Conservation (phyloP, 2,888 invertebrate species). For the Papilio demoleus region DNA sequence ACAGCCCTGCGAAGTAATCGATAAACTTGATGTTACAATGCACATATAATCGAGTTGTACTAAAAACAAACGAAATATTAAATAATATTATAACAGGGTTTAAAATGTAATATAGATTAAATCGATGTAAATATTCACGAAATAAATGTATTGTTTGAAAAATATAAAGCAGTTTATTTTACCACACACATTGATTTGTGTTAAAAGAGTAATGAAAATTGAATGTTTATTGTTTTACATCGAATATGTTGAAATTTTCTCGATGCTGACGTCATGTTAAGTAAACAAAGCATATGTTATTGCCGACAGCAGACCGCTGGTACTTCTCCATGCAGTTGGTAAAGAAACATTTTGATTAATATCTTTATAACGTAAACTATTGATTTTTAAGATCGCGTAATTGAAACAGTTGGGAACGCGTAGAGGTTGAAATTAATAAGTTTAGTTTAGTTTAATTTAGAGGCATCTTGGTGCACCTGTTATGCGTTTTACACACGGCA, state of each 20-base stretch:
- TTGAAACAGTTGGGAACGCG: slow-evolving; percentile 33
- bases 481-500: slow-evolving; percentile 18
- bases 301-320: slow-evolving; percentile 38
- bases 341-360: slow-evolving; percentile 47
- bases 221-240: slow-evolving; percentile 41
- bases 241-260: slow-evolving; percentile 41
- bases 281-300: slow-evolving; percentile 43
- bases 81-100: slow-evolving; percentile 38
- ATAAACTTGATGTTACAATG: not conserved
- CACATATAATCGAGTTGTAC: not conserved
- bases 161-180: slow-evolving; percentile 38
- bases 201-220: slow-evolving; percentile 36
- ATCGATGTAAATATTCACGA: slow-evolving; percentile 58
- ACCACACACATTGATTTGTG: not conserved
- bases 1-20: slow-evolving; percentile 29
- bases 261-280: slow-evolving; percentile 42
- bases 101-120: slow-evolving; percentile 40
- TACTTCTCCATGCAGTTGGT: slow-evolving; percentile 39
- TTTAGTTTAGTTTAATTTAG: slow-evolving; percentile 29
- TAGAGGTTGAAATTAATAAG: slow-evolving; percentile 22
- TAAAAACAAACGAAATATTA: slow-evolving; percentile 18
- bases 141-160: slow-evolving; percentile 67
- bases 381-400: slow-evolving; percentile 39
- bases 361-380: slow-evolving; percentile 46
- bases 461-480: slow-evolving; percentile 21